A percentile compares a stretch with the other conserved stretches of the same genome.
Conservation (phyloP, 2,797 vertebrate genomes). For the Cryptoblepharus egeriae region DNA sequence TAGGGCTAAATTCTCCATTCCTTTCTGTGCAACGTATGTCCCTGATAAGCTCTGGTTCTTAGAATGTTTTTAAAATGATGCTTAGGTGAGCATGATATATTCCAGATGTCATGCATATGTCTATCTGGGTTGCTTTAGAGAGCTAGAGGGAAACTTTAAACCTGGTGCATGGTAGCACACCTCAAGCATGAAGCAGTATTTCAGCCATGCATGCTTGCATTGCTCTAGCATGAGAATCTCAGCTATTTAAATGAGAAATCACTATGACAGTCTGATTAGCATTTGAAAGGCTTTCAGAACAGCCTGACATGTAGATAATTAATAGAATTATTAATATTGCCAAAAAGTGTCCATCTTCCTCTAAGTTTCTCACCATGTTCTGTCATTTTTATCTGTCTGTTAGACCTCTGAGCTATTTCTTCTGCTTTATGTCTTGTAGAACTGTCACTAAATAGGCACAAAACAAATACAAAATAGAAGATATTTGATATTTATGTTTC, state of each 20-base stretch:
- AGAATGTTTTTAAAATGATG: conserved; percentile 1
- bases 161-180: not conserved
- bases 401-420: not conserved
- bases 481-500: too few relatives aligned
- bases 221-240: not conserved
- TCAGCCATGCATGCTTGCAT: not conserved
- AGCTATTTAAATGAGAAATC: conserved; percentile 20
- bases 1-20: too few relatives aligned
- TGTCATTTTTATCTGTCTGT: not conserved
- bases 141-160: not conserved
- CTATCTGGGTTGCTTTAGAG: not conserved
- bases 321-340: conserved; percentile 32
- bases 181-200: not conserved
- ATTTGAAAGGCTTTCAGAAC: conserved; percentile 20
- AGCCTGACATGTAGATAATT: conserved; percentile 17
- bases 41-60: not conserved
- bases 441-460: not conserved
- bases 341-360: not conserved
- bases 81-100: not conserved
- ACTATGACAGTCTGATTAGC: conserved; percentile 10
- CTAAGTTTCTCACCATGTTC: conserved; percentile 1
- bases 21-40: not conserved
- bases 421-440: not conserved
- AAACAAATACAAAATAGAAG: not conserved
- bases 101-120: conserved; percentile 4